These are phyloP conservation scores for Agrenia bidenticulata DNA, from an alignment of 2,888 invertebrate species.

Conservation along the genomic window DNA sequence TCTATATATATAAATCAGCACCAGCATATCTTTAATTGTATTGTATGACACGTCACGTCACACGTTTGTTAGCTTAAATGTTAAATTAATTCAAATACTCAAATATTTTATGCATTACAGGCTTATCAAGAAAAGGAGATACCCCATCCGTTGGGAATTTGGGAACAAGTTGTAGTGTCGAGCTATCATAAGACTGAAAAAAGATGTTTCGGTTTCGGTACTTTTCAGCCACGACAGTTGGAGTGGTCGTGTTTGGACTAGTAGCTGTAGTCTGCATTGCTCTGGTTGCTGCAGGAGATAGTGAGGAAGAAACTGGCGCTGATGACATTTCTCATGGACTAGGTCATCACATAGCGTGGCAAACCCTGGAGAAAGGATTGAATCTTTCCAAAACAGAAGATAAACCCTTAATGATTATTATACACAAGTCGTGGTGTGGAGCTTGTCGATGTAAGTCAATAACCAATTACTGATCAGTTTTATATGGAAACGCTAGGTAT, in stretches of 20 bases:
- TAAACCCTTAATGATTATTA: conserved; percentile 67
- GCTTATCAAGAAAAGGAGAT: too few species aligned
- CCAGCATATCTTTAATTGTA: too few species aligned
- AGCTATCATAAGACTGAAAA: too few species aligned
- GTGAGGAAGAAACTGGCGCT: not conserved
- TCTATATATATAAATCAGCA: too few species aligned
- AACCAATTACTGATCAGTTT: not conserved
- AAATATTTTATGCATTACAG: too few species aligned
- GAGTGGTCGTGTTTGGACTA: not conserved
- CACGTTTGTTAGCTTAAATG: too few species aligned
- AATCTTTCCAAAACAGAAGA: conserved; percentile 41
- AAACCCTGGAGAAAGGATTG: conserved; percentile 48
- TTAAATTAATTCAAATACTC: too few species aligned
- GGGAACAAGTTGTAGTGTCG: too few species aligned
- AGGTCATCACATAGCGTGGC: conserved; percentile 52
- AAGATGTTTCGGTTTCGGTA: too few species aligned
- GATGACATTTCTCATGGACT: conserved; percentile 46
- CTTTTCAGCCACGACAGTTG: not conserved
- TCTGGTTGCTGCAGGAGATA: not conserved
- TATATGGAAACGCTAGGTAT: too few species aligned
- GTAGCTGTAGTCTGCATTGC: not conserved
- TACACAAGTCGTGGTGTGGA: conserved; percentile 69
- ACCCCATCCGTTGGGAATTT: too few species aligned
- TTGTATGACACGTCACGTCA: too few species aligned
- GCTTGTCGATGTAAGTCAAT: conserved; percentile 62